Base-by-base conservation (phyloP, 1,140 invertebrate species). In the Metaphire vulgaris region DNA sequence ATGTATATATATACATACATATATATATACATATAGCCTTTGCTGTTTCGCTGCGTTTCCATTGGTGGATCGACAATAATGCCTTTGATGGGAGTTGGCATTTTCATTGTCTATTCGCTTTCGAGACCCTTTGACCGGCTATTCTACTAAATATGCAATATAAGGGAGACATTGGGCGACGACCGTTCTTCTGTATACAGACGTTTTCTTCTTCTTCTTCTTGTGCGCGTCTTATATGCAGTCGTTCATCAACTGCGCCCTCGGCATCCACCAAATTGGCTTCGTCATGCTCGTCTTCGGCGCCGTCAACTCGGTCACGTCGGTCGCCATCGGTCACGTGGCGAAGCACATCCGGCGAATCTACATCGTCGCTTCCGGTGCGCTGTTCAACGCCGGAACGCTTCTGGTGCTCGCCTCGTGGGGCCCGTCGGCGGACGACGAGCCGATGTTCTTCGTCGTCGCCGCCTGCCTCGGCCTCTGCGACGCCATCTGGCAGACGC, bases 401-500 rank as follows among this genome's bases (percentile, higher is more conserved):
- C 79, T 87, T 15, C 82, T 86, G 66, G 85, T 86, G 0, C 78
- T 87, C 29, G 83, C 82, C 81, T 76, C 86, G 66, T 87, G 86
- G 86, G 81, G 81, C 21, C 86, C 86, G 1, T 78, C 80, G 26
- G 78, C 80, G 0, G 80, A 81, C 66, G 86, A 87, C 77, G 80
- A 86, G 1, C 85, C 86, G 2, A 85, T 87, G 71, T 87, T 87
- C 79, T 87, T 86, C 77, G 86, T 87, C 16, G 83, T 87, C 1
- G 81, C 86, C 28, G 84, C 82, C 2, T 86, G 85, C 76, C 82
- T 87, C 76, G 86, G 86, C 1, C 79, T 87, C 0, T 87, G 86
- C 79, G 85, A 87, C 74, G 85, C 86, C 32, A 86, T 87, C 16
- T 87, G 86, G 86, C 85, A 87, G 77, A 87, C 86, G 0, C 82